These are phyloP conservation scores for Heterocephalus glaber DNA, from an alignment of 2,113 vertebrate species.

Conservation along the genomic window DNA sequence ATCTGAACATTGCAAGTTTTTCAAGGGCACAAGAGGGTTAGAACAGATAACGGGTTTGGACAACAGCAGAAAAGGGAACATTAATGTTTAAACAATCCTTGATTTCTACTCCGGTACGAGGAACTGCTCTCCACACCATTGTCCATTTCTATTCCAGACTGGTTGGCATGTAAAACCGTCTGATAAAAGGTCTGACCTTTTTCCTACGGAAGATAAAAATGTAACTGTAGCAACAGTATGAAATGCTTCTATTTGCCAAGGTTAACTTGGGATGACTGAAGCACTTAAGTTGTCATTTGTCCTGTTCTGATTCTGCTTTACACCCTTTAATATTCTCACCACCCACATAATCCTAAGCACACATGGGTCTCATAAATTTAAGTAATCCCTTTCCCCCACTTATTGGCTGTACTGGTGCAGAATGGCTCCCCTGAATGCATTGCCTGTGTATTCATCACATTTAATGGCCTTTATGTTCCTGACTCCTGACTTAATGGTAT, in stretches of 20 bases:
- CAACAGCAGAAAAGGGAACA: background rate
- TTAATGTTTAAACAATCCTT: background rate
- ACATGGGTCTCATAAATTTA: background rate
- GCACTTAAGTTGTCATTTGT: background rate
- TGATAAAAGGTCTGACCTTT: background rate
- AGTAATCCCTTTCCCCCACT: background rate
- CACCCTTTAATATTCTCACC: background rate
- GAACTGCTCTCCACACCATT: background rate
- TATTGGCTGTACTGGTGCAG: background rate
- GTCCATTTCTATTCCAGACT: background rate
- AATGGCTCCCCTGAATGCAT: background rate
- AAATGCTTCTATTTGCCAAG: background rate
- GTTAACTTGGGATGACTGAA: background rate
- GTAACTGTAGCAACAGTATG: background rate
- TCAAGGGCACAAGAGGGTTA: background rate
- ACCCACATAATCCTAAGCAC: background rate
- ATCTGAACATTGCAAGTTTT: background rate
- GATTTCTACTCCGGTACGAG: background rate
- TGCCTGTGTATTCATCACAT: background rate
- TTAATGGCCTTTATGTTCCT: background rate
- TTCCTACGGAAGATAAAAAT: background rate
- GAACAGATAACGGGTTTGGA: background rate
- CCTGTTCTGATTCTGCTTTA: background rate
- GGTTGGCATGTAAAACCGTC: background rate
- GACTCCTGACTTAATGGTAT: background rate